Percentiles rank a stretch among this genome's conserved stretches.
Evolutionary conservation across 2,888 invertebrate species (phyloP).

Genomic region (Caenorhabditis plicata): DNA sequence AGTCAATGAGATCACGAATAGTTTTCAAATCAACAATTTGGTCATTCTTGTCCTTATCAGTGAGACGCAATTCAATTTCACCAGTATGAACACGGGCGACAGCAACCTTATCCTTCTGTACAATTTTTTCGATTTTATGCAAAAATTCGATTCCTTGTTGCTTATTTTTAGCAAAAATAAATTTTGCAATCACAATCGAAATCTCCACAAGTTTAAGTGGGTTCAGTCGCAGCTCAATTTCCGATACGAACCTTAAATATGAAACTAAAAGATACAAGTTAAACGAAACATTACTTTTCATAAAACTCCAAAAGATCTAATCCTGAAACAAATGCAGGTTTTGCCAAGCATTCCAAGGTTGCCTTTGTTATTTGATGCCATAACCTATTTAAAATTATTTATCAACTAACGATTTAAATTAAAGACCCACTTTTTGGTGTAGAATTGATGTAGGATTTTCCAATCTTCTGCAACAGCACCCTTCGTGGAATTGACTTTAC

Average conservation of each 20-base stretch:
- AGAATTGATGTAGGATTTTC: slow-evolving; percentile 52
- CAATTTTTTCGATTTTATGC: slow-evolving; percentile 83
- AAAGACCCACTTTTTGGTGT: slow-evolving; percentile 53
- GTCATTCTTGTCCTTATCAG: slow-evolving; percentile 66
- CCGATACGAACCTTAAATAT: slow-evolving; percentile 78
- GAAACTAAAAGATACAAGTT: background rate
- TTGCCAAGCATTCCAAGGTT: slow-evolving; percentile 40
- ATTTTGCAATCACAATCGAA: slow-evolving; percentile 68
- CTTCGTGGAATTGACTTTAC: slow-evolving; percentile 47
- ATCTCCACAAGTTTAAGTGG: slow-evolving; percentile 89
- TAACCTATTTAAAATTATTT: slow-evolving; percentile 43
- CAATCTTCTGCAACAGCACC: slow-evolving; percentile 56
- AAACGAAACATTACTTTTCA: slow-evolving; percentile 66
- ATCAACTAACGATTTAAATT: background rate
- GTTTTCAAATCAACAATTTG: slow-evolving; percentile 66
- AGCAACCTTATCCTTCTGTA: slow-evolving; percentile 75
- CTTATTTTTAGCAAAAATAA: slow-evolving; percentile 45
- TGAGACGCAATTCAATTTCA: slow-evolving; percentile 68
- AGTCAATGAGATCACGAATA: slow-evolving; percentile 50
- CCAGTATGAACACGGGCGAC: slow-evolving; percentile 84
- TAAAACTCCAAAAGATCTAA: slow-evolving; percentile 72
- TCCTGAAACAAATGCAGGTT: slow-evolving; percentile 33
- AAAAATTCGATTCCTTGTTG: slow-evolving; percentile 72
- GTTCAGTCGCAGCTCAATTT: slow-evolving; percentile 96
- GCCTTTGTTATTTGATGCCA: slow-evolving; percentile 62